Evolutionary conservation across 2,888 invertebrate species (phyloP).

Genomic region (Alviniconcha strummeri): DNA sequence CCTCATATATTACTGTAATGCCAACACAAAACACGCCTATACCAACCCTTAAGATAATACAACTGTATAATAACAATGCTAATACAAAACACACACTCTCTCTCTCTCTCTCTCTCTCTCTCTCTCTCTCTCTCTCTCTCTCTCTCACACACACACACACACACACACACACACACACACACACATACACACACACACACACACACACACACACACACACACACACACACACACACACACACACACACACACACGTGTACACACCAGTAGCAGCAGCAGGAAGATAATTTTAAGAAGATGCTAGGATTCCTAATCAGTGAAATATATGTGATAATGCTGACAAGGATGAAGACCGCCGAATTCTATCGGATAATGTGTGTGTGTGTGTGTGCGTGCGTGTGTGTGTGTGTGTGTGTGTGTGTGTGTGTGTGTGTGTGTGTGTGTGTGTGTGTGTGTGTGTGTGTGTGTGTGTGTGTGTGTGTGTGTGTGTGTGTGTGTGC

Average conservation of each 20-base stretch:
- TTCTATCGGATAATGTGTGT: neutral
- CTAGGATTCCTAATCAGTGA: too few species aligned
- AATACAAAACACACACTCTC: neutral
- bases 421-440: neutral
- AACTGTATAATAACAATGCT: too few species aligned
- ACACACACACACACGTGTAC: neutral
- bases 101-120: too few species aligned
- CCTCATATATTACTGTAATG: neutral
- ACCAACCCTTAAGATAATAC: too few species aligned
- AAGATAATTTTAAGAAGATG: too few species aligned
- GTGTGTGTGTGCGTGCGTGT: neutral
- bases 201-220: too few species aligned
- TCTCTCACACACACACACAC: neutral
- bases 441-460: neutral
- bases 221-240: neutral
- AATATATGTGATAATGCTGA: too few species aligned
- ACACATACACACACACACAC: neutral
- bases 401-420: neutral
- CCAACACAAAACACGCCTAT: too few species aligned
- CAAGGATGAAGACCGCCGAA: too few species aligned
- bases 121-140: too few species aligned
- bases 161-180: too few species aligned
- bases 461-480: slow-evolving; percentile 1
- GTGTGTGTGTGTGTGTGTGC: slow-evolving; percentile 11
- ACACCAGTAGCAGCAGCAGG: neutral